phyloP scores from a whole-genome alignment of 1,140 invertebrate genomes.

The Scylla paramamosain region DNA sequence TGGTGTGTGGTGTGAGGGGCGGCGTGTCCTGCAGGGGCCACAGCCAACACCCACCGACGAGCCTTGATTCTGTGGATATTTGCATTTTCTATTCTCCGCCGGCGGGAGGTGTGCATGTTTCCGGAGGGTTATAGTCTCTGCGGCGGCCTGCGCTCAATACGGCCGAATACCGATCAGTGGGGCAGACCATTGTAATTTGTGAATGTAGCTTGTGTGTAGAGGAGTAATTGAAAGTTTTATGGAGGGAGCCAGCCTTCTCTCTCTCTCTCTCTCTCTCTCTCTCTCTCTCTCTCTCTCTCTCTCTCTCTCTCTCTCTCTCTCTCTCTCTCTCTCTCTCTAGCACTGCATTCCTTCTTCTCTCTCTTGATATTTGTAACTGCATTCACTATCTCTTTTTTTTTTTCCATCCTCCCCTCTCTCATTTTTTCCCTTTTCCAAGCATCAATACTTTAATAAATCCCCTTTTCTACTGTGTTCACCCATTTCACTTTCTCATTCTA shows the following conservation, averaged over 20 bases:
- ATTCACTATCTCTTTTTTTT: no score
- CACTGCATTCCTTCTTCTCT: background rate
- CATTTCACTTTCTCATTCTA: no score
- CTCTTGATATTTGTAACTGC: background rate
- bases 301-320: no score
- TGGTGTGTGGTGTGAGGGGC: background rate
- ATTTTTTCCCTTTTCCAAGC: no score
- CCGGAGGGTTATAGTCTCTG: slow-evolving; percentile 56
- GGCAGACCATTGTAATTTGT: slow-evolving; percentile 40
- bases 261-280: background rate
- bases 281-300: no score
- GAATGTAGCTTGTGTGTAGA: slow-evolving; percentile 27
- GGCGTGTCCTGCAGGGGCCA: background rate
- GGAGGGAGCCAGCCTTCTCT: background rate
- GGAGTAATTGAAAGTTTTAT: slow-evolving; percentile 51
- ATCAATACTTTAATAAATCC: no score
- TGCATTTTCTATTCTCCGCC: slow-evolving; percentile 63
- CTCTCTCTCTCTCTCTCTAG: no score
- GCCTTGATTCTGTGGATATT: slow-evolving; percentile 60
- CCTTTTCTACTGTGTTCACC: no score
- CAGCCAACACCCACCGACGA: background rate
- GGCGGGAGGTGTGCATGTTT: slow-evolving; percentile 60
- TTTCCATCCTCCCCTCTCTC: no score
- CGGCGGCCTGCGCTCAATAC: slow-evolving; percentile 30
- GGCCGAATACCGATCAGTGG: slow-evolving; percentile 34